phyloP scores from a whole-genome alignment of 2,113 vertebrate genomes.

The Phylloscopus trochiloides region DNA sequence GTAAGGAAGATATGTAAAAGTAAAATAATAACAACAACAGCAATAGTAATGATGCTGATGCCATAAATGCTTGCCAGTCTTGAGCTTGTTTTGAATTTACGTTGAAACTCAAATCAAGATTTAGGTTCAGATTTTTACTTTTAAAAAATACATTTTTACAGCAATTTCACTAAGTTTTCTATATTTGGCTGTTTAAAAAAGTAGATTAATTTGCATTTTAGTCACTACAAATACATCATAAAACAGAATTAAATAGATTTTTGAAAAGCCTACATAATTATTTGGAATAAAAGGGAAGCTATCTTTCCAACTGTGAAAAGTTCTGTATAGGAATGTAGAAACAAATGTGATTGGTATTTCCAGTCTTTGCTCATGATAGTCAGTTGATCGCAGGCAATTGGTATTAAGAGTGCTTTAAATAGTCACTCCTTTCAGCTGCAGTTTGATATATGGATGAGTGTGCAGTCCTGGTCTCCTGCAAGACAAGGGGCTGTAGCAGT shows the following conservation, averaged over 20 bases:
- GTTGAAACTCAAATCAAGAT: not conserved
- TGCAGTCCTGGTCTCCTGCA: not conserved
- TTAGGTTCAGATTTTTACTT: not conserved
- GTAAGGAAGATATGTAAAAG: constrained; percentile 67
- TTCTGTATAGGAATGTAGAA: not conserved
- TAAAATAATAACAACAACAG: not conserved
- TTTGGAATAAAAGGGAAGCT: not conserved
- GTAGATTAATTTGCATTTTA: not conserved
- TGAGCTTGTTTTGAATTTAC: not conserved
- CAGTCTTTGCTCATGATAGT: not conserved
- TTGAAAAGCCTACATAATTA: not conserved
- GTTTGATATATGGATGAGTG: not conserved
- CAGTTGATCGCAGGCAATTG: not conserved
- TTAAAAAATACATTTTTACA: not conserved
- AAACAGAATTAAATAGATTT: not conserved
- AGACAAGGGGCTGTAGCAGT: not conserved
- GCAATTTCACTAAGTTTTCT: not conserved
- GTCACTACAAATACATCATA: not conserved
- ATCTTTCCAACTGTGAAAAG: not conserved
- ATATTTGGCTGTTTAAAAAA: not conserved
- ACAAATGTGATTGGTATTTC: not conserved
- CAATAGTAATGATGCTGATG: not conserved
- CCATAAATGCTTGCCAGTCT: not conserved
- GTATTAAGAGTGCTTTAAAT: not conserved
- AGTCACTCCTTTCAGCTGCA: not conserved